Conservation (phyloP, 2,888 invertebrate genomes). For the Noctuana brunneofusca region DNA sequence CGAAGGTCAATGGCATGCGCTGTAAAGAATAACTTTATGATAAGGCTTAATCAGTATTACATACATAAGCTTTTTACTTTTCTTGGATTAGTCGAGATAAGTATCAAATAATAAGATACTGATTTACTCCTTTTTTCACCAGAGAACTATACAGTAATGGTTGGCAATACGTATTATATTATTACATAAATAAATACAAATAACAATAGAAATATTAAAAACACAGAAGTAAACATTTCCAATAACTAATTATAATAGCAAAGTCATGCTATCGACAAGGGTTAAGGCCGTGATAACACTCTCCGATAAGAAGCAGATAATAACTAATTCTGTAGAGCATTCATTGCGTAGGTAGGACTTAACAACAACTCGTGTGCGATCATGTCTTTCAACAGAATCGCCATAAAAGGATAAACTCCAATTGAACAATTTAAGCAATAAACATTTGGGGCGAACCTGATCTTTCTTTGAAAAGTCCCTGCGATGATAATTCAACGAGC, state of each 20-base stretch:
- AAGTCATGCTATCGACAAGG: background rate
- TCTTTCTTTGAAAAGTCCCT: conserved; percentile 45
- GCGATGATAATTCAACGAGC: conserved; percentile 44
- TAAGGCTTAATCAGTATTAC: conserved; percentile 5
- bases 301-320: conserved; percentile 11
- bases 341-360: conserved; percentile 25
- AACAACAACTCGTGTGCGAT: conserved; percentile 7
- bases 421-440: conserved; percentile 49
- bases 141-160: too few species aligned
- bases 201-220: background rate
- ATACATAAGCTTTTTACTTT: conserved; percentile 3
- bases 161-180: too few species aligned
- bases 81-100: conserved; percentile 9
- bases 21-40: conserved; percentile 36
- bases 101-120: conserved; percentile 1
- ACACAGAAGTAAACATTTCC: background rate
- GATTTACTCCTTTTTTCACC: background rate
- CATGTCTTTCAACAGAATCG: conserved; percentile 35
- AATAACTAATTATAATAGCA: background rate
- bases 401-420: conserved; percentile 42
- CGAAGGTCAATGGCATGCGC: conserved; percentile 41
- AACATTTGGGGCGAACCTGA: conserved; percentile 44
- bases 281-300: conserved; percentile 18
- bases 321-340: background rate
- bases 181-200: background rate